Evolutionary conservation across 2,797 vertebrate species (phyloP).

Genomic region (Pithecia hirsuta): DNA sequence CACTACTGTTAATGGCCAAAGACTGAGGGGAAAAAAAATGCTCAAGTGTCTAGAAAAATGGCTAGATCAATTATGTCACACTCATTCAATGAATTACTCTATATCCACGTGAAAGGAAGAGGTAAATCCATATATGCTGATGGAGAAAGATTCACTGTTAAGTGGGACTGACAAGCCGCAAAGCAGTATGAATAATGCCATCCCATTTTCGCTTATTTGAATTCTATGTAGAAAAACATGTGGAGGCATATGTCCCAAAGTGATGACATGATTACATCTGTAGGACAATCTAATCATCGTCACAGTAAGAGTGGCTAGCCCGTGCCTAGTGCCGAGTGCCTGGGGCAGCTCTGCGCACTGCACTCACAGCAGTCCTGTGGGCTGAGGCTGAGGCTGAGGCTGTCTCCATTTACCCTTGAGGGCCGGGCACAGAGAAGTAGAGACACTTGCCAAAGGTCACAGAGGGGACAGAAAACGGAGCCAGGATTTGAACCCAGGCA

Average conservation of each 20-base stretch:
- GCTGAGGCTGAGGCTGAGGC: too few species aligned
- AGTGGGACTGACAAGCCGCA: neutral
- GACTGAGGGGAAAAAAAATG: neutral
- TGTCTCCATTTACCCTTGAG: neutral
- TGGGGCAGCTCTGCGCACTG: fast-evolving
- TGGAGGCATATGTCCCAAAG: neutral
- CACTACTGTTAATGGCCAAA: neutral
- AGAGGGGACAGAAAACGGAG: neutral
- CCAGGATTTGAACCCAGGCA: neutral
- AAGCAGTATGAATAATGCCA: neutral
- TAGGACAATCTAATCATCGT: fast-evolving
- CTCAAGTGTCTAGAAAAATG: neutral
- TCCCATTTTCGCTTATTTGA: neutral
- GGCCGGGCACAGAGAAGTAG: neutral
- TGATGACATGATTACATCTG: too few species aligned
- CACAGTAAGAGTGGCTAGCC: too few species aligned
- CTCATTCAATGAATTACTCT: neutral
- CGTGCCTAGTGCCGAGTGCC: fast-evolving
- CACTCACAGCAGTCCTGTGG: neutral
- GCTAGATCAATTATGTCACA: neutral
- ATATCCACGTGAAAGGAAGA: neutral
- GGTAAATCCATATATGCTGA: neutral
- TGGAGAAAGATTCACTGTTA: neutral
- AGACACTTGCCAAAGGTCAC: neutral
- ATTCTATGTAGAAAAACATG: neutral